Evolutionary conservation across 2,113 vertebrate genomes (phyloP), one percentile per base, ranked within the genome.

Genomic region (Rhinogobius similis): DNA sequence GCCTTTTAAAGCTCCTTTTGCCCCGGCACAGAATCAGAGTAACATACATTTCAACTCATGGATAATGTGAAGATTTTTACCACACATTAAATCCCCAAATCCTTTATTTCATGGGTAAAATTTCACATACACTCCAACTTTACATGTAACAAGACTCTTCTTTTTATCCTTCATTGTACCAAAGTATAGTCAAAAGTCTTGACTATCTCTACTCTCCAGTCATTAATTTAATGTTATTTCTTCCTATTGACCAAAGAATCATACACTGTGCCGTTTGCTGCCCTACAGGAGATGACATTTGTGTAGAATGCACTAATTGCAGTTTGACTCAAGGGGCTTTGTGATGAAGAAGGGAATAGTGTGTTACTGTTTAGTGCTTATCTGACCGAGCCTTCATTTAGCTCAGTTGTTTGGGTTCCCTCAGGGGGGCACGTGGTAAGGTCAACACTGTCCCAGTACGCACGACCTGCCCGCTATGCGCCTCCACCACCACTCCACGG

Each of bases 361-460:
- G 61, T 76, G 62, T 79, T 72, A 66, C 72, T 61, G 58, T 68
- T 78, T 76, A 79, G 73, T 63, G 75, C 67, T 61, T 78, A 65
- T 82, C 75, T 77, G 72, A 83, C 36, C 26, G 36, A 24, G 62
- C 62, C 39, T 77, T 81, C 73, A 68, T 82, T 86, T 72, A 78
- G 75, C 59, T 12, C 3, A 24, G 73, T 73, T 71, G 75, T 81
- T 82, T 71, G 66, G 23, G 36, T 73, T 85, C 70, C 76, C 80
- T 73, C 74, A 66, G 67, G 79, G 24, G 43, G 38, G 65, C 62
- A 32, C 66, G 78, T 73, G 76, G 76, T 82, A 68, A 86, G 82
- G 83, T 87, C 83, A 77, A 79, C 76, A 68, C 32, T 27, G 67
- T 53, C 55, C 58, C 64, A 67, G 75, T 70, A 29, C 70, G 65